phyloP scores from a whole-genome alignment of 1,140 invertebrate species.

The Archivesica marissinica region DNA sequence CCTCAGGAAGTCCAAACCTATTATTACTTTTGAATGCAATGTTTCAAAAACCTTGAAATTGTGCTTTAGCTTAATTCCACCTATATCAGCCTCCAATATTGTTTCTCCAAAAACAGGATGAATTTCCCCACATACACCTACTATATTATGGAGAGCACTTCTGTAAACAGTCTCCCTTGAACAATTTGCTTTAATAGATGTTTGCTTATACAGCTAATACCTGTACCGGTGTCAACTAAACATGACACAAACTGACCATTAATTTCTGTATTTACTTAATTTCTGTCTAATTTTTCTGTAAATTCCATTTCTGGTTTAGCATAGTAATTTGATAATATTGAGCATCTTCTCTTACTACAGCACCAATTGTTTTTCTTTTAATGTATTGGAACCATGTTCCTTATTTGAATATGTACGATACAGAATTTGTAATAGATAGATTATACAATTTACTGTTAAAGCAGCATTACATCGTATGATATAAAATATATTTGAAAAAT shows the following conservation, averaged over 20 bases:
- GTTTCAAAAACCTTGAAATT: conserved; percentile 20
- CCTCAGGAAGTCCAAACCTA: neutral
- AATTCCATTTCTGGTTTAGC: neutral
- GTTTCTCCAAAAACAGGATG: neutral
- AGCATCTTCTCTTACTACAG: neutral
- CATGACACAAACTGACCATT: neutral
- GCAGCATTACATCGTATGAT: too few species aligned
- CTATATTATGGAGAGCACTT: neutral
- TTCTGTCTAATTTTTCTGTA: neutral
- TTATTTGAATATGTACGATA: too few species aligned
- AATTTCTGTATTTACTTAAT: neutral
- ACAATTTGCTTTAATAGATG: neutral
- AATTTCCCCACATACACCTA: neutral
- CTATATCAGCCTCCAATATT: neutral
- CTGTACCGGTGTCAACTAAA: neutral
- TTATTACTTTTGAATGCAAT: neutral
- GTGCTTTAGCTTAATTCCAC: neutral
- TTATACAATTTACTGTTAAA: too few species aligned
- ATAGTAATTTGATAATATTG: neutral
- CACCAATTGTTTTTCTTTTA: neutral
- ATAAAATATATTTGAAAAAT: too few species aligned
- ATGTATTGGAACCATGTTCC: neutral
- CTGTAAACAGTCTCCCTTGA: neutral
- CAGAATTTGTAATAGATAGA: too few species aligned
- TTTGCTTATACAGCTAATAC: neutral